Conservation (phyloP, 2,888 invertebrate species). For the Scaeva pyrastri region DNA sequence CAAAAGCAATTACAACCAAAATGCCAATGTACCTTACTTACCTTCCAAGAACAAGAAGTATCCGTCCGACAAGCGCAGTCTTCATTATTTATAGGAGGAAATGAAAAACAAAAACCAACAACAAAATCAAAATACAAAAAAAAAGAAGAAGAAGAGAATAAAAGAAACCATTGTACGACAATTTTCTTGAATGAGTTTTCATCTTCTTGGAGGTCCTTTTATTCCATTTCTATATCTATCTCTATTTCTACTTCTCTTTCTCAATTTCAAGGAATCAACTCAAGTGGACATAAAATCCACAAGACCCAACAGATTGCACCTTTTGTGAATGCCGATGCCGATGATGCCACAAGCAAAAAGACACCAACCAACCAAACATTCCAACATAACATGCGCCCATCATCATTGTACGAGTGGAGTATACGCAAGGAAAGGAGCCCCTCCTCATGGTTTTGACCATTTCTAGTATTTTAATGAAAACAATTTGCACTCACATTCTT, state of each 20-base stretch:
- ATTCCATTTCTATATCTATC: neutral
- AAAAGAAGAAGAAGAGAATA: neutral
- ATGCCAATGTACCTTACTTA: constrained; percentile 37
- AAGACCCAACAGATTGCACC: constrained; percentile 57
- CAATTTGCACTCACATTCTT: constrained; percentile 71
- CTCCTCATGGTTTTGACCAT: constrained; percentile 45
- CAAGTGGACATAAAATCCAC: constrained; percentile 49
- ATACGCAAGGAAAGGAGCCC: constrained; percentile 6
- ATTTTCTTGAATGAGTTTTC: constrained; percentile 21
- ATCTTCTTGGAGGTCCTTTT: neutral
- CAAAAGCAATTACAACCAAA: constrained; percentile 61
- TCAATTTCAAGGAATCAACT: constrained; percentile 37
- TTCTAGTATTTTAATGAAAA: constrained; percentile 69
- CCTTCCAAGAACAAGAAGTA: constrained; percentile 14
- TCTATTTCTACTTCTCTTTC: neutral
- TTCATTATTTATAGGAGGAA: neutral
- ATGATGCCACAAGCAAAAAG: constrained; percentile 5
- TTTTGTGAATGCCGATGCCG: constrained; percentile 10
- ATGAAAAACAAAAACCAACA: neutral
- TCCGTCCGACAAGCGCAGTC: constrained; percentile 23
- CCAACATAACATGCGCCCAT: constrained; percentile 26
- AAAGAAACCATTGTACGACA: constrained; percentile 19
- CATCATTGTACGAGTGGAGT: neutral
- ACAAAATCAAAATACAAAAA: neutral
- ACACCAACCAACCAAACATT: too few species aligned